Percentiles rank a stretch among this genome's conserved stretches.
Conservation (phyloP, 2,797 vertebrate species). For the Danionella dracula region DNA sequence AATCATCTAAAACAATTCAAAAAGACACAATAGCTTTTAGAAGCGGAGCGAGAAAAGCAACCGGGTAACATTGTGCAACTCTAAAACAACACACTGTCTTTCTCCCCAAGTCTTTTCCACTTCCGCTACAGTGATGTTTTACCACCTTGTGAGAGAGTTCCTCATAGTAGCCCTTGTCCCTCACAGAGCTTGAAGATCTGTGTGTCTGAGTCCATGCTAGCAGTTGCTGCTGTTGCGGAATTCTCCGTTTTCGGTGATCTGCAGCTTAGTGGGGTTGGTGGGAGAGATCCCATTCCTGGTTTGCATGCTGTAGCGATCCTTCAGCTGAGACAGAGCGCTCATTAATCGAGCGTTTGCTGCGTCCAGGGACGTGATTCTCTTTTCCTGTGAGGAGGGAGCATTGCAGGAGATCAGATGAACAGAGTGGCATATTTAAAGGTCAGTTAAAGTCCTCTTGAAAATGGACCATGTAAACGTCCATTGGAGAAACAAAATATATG, state of each 20-base stretch:
- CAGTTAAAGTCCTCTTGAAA: background rate
- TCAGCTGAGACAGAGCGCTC: slow-evolving; percentile 94
- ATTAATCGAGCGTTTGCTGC: slow-evolving; percentile 91
- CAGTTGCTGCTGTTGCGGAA: slow-evolving; percentile 97
- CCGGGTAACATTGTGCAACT: background rate
- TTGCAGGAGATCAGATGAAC: background rate
- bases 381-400: slow-evolving; percentile 73
- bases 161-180: slow-evolving; percentile 47
- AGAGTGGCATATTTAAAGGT: background rate
- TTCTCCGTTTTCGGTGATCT: slow-evolving; percentile 98
- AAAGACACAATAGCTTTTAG: background rate
- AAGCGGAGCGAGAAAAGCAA: background rate
- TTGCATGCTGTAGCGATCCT: slow-evolving; percentile 96
- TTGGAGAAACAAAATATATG: too few relatives aligned
- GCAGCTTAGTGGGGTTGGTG: slow-evolving; percentile 95
- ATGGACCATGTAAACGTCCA: too few relatives aligned
- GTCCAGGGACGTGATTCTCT: slow-evolving; percentile 88
- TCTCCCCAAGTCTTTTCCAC: background rate
- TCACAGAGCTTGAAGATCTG: background rate
- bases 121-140: background rate
- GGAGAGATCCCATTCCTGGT: slow-evolving; percentile 94
- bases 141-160: background rate
- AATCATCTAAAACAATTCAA: slow-evolving; percentile 16
- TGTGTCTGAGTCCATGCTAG: slow-evolving; percentile 53
- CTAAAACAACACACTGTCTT: background rate